phyloP scores from a whole-genome alignment of 1,140 invertebrate species.

The Solen grandis region DNA sequence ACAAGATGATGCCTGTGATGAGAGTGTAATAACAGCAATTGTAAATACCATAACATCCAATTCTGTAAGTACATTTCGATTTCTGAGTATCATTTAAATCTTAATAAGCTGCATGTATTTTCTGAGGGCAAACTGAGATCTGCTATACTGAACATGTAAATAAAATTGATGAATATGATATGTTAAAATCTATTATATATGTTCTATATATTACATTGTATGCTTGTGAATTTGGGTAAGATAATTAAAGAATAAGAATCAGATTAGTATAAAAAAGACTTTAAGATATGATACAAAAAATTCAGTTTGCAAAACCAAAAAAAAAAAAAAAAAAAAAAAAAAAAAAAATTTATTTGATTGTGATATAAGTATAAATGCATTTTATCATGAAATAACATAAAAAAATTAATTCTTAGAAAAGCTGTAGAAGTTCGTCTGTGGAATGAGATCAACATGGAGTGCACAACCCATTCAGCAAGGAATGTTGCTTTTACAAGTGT shows the following conservation, averaged over 20 bases:
- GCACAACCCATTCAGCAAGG: slow-evolving; percentile 13
- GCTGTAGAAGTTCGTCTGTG: background rate
- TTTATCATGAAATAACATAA: too few relatives aligned
- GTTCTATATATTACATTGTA: slow-evolving; percentile 20
- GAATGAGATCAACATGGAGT: slow-evolving; percentile 7
- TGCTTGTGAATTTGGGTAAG: slow-evolving; percentile 18
- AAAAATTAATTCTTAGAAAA: too few relatives aligned
- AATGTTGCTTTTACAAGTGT: slow-evolving; percentile 9
- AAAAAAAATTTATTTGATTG: slow-evolving; percentile 3
- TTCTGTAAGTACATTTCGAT: slow-evolving; percentile 15
- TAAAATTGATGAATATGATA: too few relatives aligned
- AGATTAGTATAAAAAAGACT: slow-evolving; percentile 13
- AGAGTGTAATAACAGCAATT: slow-evolving; percentile 13
- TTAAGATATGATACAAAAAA: slow-evolving; percentile 11
- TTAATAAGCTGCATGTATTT: slow-evolving; percentile 16
- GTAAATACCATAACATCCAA: slow-evolving; percentile 18
- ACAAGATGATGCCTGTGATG: slow-evolving; percentile 6
- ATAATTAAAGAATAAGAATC: slow-evolving; percentile 2
- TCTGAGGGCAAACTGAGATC: too few relatives aligned
- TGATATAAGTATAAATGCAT: too few relatives aligned
- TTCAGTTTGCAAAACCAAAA: slow-evolving; percentile 13
- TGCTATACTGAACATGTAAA: too few relatives aligned
- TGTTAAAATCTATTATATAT: slow-evolving; percentile 16
- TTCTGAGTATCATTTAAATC: slow-evolving; percentile 14
- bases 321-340: background rate